Evolutionary conservation across 2,888 invertebrate genomes (phyloP), one percentile per base, ranked within the genome.

Genomic region (Heliconius cydno): DNA sequence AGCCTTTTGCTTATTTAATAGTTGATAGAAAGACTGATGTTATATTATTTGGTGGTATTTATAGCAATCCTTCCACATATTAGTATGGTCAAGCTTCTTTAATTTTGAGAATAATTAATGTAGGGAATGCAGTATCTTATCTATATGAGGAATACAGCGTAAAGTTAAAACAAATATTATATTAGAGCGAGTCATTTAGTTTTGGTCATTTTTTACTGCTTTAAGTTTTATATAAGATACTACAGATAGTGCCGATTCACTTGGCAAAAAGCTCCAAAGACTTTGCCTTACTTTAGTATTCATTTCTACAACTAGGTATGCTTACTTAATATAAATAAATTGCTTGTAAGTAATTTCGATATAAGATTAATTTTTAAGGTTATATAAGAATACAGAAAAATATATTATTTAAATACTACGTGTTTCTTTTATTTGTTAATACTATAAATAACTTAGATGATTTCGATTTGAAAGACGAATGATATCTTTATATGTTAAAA

Each of bases 21-120:
- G 88, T 91, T 2, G 91, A 93, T 83, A 91, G 82, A 82, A 82
- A 78, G 41, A 90, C 90, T 1, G 90, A 92, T 46, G 86, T 92
- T 12, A 91, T 93, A 70, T 78, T 92, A 10, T 92, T 90, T 52
- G 91, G 90, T 78, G 93, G 93, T 46, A 86, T 88, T 63, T 94
- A 92, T 82, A 88, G 89, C 0, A 41, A 80, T 10, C 92, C 93
- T 1, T 83, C 84, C 78, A 80, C 86, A 30, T 84, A 86, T 84
- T 89, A 84, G 87, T 81, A n/a, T 41, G 25, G 38, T 30, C n/a
- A 41, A 68, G n/a, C 13, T n/a, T 13, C 22, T 41, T 68, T 38
- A n/a, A 25, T 25, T 70, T 28, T 65, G 15, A 30, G 65, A 65
- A 28, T 65, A 28, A 65, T 65, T 30, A 28, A 15, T 28, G 6